Evolutionary conservation across 2,888 invertebrate genomes (phyloP).

Genomic region (Dryobota labecula): DNA sequence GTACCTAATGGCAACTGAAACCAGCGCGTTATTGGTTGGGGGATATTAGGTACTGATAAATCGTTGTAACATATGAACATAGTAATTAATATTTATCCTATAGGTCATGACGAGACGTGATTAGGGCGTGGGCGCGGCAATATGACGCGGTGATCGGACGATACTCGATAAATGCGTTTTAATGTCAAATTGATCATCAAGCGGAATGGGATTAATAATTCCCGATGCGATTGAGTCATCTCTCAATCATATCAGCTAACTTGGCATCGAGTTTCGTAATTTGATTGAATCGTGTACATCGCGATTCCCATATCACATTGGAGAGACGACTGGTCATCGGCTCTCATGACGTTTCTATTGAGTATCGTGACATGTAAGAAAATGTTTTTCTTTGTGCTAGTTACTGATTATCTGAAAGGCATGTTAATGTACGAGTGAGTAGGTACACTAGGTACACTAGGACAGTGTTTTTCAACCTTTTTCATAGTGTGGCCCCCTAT

Average conservation of each 20-base stretch:
- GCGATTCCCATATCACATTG: background rate
- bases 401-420: slow-evolving; percentile 27
- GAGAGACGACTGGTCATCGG: background rate
- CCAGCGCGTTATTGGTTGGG: background rate
- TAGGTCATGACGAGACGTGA: slow-evolving; percentile 35
- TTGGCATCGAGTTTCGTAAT: slow-evolving; percentile 29
- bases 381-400: slow-evolving; percentile 4
- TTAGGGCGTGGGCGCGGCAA: slow-evolving; percentile 37
- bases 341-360: slow-evolving; percentile 11
- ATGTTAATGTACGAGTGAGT: slow-evolving; percentile 7
- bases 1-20: slow-evolving; percentile 9
- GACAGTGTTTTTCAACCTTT: no score
- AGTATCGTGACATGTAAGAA: slow-evolving; percentile 30
- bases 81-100: slow-evolving; percentile 36
- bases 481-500: no score
- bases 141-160: slow-evolving; percentile 35
- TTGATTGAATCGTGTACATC: slow-evolving; percentile 9
- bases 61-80: background rate
- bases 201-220: slow-evolving; percentile 37
- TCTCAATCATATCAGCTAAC: slow-evolving; percentile 32
- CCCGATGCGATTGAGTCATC: slow-evolving; percentile 29
- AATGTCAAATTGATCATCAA: slow-evolving; percentile 37
- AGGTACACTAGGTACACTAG: background rate
- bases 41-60: slow-evolving; percentile 7
- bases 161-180: slow-evolving; percentile 31